A percentile compares a stretch with the other conserved stretches of the same genome.
Evolutionary conservation across 2,888 invertebrate genomes (phyloP).

Genomic region (Leucophenga montana): DNA sequence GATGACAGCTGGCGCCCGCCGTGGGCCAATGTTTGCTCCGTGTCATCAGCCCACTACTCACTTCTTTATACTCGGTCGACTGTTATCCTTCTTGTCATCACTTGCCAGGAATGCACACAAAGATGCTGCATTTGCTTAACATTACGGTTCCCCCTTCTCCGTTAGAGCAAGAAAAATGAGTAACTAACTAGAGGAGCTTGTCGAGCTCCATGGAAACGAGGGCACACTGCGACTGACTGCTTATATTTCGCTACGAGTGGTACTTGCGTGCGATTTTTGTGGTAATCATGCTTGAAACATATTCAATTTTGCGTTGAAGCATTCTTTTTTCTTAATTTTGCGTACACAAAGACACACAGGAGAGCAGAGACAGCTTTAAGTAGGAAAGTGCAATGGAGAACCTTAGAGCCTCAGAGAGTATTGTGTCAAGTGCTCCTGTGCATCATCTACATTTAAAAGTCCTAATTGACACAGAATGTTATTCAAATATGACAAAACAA

Average conservation of each 20-base stretch:
- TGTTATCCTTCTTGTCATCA: not conserved
- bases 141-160: not conserved
- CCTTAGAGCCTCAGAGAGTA: not conserved
- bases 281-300: slow-evolving; percentile 17
- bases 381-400: too few relatives aligned
- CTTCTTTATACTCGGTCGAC: not conserved
- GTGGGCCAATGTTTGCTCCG: not conserved
- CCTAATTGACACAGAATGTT: not conserved
- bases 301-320: not conserved
- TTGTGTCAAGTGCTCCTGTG: not conserved
- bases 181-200: too few relatives aligned
- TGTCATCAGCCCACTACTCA: not conserved
- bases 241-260: slow-evolving; percentile 14
- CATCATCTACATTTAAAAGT: not conserved
- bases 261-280: slow-evolving; percentile 20
- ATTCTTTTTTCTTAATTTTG: not conserved
- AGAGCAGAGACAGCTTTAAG: not conserved
- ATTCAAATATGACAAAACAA: too few relatives aligned
- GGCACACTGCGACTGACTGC: not conserved
- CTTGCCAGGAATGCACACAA: not conserved
- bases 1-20: slow-evolving; percentile 4
- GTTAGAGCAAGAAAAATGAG: too few relatives aligned
- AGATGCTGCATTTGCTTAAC: not conserved
- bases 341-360: not conserved
- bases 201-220: not conserved